These are phyloP conservation scores for Pterophyllum scalare DNA, from an alignment of 2,113 vertebrate species.

Conservation along the genomic window DNA sequence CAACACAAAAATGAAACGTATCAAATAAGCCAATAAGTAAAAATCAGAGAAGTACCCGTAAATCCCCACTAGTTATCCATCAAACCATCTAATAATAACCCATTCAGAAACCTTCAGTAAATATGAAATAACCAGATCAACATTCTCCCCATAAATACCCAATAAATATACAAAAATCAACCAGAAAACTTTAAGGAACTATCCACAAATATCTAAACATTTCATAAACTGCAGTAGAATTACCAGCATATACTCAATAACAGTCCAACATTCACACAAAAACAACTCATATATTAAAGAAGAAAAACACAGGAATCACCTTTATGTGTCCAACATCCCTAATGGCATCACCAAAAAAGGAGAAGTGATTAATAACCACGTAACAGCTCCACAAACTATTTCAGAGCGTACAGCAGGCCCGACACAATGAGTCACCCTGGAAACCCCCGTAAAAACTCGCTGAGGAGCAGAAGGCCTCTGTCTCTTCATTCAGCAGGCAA, in stretches of 20 bases:
- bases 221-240: background rate
- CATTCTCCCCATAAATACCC: no score
- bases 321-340: background rate
- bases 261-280: background rate
- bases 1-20: no score
- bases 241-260: no score
- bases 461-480: constrained; percentile 2
- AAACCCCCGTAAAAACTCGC: constrained; percentile 32
- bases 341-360: background rate
- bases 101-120: background rate
- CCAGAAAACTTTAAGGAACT: rapidly evolving
- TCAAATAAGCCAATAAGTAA: no score
- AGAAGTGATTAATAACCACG: background rate
- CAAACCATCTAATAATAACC: no score
- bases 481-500: constrained; percentile 23
- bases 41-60: no score
- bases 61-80: no score
- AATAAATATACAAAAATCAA: background rate
- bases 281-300: rapidly evolving
- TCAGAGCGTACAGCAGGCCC: background rate
- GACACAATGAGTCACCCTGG: constrained; percentile 21
- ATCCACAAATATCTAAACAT: background rate
- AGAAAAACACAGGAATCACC: background rate
- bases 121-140: background rate
- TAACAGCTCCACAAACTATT: background rate